Base-by-base conservation (phyloP, 1,140 invertebrate species). In the Drosophila baimaii region DNA sequence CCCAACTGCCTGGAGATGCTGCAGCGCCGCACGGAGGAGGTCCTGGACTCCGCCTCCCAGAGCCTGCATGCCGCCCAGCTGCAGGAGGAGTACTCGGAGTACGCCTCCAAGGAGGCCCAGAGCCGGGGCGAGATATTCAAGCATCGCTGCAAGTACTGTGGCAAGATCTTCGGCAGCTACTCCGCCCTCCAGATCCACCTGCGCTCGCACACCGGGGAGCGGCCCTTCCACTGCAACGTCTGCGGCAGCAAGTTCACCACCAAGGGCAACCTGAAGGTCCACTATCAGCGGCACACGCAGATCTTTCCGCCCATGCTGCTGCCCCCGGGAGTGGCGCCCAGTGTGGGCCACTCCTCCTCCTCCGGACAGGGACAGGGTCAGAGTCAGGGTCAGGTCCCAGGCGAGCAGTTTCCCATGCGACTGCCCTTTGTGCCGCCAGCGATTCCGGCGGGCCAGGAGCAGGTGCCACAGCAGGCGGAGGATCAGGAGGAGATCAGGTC, bases 181-280 rank as follows among this genome's bases (percentile, higher is more conserved):
- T 98, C 97, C 19, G 97, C 97, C 8, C 94, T 99, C 37, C 97
- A 98, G 94, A 98, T 98, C 90, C 98, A 98, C 94, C 97, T 98
- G 93, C 94, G 97, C 79, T 98, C 97, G 27, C 98, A 99, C 92
- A 99, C 98, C 88, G 98, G 98, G 81, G 98, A 99, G 94, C 94
- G 98, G 65, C 98, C 98, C 37, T 99, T 98, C 93, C 98, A 98
- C 92, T 99, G 98, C 94, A 99, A 99, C 93, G 97, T 99, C 68
- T 99, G 98, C 93, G 98, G 98, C 62, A 98, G 97, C 93, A 94
- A 97, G 85, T 99, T 99, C 93, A 99, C 98, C 58, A 99, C 98
- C 74, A 99, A 99, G 94, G 98, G 98, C 76, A 98, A 98, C 92
- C 94, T 98, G 43, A 98, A 98, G 94, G 98, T 99, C 62, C 98